Base-by-base conservation (phyloP, 1,140 invertebrate genomes). In the Psilanteris sp. region DNA sequence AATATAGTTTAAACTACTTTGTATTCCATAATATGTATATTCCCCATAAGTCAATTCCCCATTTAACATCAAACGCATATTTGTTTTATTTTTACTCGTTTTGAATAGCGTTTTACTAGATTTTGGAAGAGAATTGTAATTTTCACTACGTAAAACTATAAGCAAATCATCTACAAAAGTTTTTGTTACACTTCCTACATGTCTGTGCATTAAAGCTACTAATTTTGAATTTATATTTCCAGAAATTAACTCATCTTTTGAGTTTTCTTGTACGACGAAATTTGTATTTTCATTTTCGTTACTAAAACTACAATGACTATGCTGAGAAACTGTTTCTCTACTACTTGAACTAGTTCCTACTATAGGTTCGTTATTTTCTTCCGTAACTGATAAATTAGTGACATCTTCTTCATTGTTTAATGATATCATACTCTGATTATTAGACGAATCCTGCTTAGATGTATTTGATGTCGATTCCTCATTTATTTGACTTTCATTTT, bases 121-220 rank as follows among this genome's bases (percentile, higher is more conserved):
- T 24, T 52, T 52, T n/a, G 46, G 46, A 14, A 52, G 46, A 24
- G 2, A n/a, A 1, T 8, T 14, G 6, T 52, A 9, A 22, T 29
- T 29, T 24, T 52, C 29, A 24, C 46, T 52, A n/a, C 18, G 4
- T 10, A 52, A 52, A 8, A 52, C n/a, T 14, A 36, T 24, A 4
- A 52, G 9, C n/a, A 52, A 32, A 7, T 52, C 46, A n/a, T 52
- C 32, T 3, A 52, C 11, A 26, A 46, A 46, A 16, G 13, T 39
- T 9, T 11, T 7, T 6, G 36, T 20, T 22, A 39, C 3, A 1
- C 1, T 20, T 1, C 36, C 8, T 3, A n/a, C 7, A 8, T 36
- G 13, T 10, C 29, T 10, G 4, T 32, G 29, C 10, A 32, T 32
- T 8, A 36, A 13, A 2, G 32, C 14, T 15, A 39, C 8, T 22